Percentiles rank a stretch among this genome's conserved stretches.
Conservation (phyloP, 2,797 vertebrate species). For the Gallinago solitaria region DNA sequence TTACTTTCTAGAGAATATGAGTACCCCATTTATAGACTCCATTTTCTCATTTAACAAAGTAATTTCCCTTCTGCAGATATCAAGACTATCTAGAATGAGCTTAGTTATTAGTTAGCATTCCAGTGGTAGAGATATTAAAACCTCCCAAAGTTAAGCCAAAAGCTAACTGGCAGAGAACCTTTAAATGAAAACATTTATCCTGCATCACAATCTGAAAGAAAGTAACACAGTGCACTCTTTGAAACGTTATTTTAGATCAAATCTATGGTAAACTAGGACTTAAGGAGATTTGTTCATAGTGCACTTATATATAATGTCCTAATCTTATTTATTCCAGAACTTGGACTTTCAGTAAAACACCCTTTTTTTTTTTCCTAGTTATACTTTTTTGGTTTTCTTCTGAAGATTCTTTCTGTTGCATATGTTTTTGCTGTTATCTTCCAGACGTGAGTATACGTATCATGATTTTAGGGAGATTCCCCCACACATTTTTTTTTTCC, state of each 20-base stretch:
- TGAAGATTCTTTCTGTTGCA: background rate
- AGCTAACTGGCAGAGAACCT: background rate
- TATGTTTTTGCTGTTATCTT: background rate
- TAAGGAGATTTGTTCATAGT: background rate
- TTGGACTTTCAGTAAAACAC: background rate
- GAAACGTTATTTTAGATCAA: conserved; percentile 10
- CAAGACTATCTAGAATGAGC: background rate
- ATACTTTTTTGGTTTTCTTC: background rate
- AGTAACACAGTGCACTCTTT: background rate
- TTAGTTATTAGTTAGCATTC: background rate
- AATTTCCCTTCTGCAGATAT: background rate
- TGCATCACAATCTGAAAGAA: background rate
- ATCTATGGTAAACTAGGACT: background rate
- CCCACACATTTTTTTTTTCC: background rate
- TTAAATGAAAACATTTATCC: background rate
- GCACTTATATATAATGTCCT: background rate
- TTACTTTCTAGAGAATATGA: background rate
- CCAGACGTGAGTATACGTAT: background rate
- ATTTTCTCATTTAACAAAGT: background rate
- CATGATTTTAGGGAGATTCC: background rate
- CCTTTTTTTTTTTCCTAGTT: background rate
- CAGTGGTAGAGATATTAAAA: background rate
- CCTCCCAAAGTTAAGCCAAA: background rate
- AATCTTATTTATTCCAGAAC: background rate
- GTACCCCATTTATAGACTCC: background rate